Evolutionary conservation across 2,113 vertebrate species (phyloP), one percentile per base, ranked within the genome.

Genomic region (Atlantisia rogersi): DNA sequence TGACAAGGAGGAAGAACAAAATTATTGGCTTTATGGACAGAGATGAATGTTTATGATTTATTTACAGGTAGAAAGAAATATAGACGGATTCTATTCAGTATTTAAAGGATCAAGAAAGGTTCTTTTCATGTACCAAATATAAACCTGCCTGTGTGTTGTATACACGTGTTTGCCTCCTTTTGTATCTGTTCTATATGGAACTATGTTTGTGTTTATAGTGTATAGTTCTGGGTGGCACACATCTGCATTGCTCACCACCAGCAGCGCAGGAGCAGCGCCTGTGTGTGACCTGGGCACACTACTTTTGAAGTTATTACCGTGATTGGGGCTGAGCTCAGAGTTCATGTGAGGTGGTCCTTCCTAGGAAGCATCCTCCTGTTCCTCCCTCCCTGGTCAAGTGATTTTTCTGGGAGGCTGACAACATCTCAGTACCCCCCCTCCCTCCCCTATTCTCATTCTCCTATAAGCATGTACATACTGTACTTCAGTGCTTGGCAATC

Each of bases 221-320:
- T 40, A 9, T 35, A 35, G 16, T 19, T 50, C 19, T 19, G 39
- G 29, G 10, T 10, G 29, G 44, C 53, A 83, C 65, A 55, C 21
- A 25, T 13, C 20, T 12, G 9, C 14, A 29, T 6, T 24, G 24
- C 14, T 70, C 21, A 28, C 20, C 44, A 46, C n/a, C 18, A 1
- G 0, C 24, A 4, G 28, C 25, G 20, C 7, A 6, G 24, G 64
- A 71, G 52, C 44, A 40, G 58, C 1, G 3, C 62, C n/a, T 11
- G 20, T 1, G 2, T 8, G 16, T 48, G 20, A 55, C 48, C 9
- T 56, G 76, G n/a, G 5, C 53, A 56, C 0, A 0, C 14, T 31
- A 7, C 46, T 75, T 50, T 8, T 18, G 32, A 46, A 65, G 50
- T 40, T 53, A 35, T 5, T 1, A 2, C 46, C 4, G 1, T 18